These are phyloP conservation scores for Naso thynnoides DNA, from an alignment of 2,797 vertebrate species.

Conservation along the genomic window DNA sequence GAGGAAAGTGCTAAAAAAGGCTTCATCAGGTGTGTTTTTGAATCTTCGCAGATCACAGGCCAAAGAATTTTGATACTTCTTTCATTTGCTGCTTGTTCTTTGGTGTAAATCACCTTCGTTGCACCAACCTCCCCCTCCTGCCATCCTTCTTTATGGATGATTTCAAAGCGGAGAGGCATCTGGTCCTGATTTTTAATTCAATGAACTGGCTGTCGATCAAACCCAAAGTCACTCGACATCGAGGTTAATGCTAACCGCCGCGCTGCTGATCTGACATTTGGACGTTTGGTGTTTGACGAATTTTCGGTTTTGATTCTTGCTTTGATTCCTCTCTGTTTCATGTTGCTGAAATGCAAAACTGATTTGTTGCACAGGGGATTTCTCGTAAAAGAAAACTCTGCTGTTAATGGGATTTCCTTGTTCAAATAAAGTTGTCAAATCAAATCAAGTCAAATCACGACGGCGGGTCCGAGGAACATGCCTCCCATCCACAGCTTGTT, in stretches of 20 bases:
- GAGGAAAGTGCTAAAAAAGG: slow-evolving; percentile 18
- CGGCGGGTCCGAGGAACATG: not conserved
- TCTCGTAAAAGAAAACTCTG: slow-evolving; percentile 25
- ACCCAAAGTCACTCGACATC: slow-evolving; percentile 38
- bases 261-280: slow-evolving; percentile 3
- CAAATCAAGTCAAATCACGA: slow-evolving; percentile 35
- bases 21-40: slow-evolving; percentile 16
- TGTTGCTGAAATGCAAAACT: slow-evolving; percentile 26
- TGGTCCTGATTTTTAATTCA: slow-evolving; percentile 58
- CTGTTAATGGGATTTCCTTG: slow-evolving; percentile 38
- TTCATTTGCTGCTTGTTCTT: slow-evolving; percentile 2
- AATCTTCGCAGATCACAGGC: slow-evolving; percentile 10
- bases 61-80: not conserved
- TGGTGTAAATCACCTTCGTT: not conserved
- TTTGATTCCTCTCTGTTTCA: slow-evolving; percentile 35
- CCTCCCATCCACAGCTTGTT: not conserved
- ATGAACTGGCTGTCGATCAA: slow-evolving; percentile 31
- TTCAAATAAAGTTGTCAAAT: slow-evolving; percentile 59
- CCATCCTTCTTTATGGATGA: not conserved
- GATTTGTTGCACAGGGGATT: slow-evolving; percentile 10
- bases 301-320: slow-evolving; percentile 19
- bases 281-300: slow-evolving; percentile 33
- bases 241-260: slow-evolving; percentile 25
- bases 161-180: slow-evolving; percentile 46
- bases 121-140: slow-evolving; percentile 7